Base-by-base conservation (phyloP, 2,797 vertebrate species). In the Monodelphis domestica region DNA sequence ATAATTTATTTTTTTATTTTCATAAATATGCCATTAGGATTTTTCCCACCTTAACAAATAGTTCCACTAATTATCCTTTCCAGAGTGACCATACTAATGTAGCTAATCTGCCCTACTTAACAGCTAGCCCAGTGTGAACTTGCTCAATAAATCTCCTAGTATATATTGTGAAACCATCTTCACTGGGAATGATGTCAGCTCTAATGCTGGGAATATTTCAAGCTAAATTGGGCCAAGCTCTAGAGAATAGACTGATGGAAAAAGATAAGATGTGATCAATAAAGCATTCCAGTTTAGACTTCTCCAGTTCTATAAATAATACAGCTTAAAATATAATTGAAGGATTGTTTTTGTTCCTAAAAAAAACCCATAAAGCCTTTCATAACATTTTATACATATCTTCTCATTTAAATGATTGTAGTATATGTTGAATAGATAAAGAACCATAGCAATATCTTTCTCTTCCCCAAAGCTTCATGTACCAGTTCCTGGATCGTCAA, bases 301-400 rank as follows among this genome's bases (percentile, higher is more conserved):
- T 95, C 91, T 94, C 90, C 95, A 87, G n/a, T 95, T 95, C 95
- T 97, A 95, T 95, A 97, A 96, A 95, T 97, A 97, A 84, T 94
- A 92, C 45, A 90, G 95, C 91, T 97, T 96, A 96, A 97, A 96
- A 97, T 96, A 97, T 95, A 97, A 29, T 88, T 52, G 88, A 94
- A 53, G 89, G 53, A 89, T 92, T 92, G 87, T 94, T 95, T 95
- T 93, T 26, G 78, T 93, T 96, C 93, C 93, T 90, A 93, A 92
- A 97, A 96, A 93, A 95, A 95, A 96, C 89, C 91, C 51, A 53
- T 50, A 78, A 56, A 17, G 63, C 89, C 89, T 91, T 70, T 84
- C 90, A 90, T 7, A 88, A 63, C 55, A 54, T n/a, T 92, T 94
- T 29, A 38, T 29, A 30, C 5, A 53, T 88, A 59, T 38, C 30